These are phyloP conservation scores for Geopemphigus sp. DNA, from an alignment of 1,140 invertebrate species.

Conservation along the genomic window DNA sequence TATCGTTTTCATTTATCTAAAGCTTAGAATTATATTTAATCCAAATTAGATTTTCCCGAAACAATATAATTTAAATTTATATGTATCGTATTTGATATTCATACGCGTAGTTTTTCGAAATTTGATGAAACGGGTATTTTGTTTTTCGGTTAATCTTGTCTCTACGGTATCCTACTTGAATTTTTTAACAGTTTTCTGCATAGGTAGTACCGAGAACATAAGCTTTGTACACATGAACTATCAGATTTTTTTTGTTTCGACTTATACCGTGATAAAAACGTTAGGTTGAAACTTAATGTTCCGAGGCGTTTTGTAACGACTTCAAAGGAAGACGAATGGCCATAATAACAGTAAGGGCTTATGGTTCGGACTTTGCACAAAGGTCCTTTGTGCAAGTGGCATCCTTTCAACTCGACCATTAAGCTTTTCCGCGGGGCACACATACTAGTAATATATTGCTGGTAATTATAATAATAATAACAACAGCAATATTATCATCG, in stretches of 20 bases:
- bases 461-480: constrained; percentile 48
- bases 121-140: background rate
- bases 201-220: background rate
- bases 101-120: background rate
- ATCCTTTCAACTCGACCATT: constrained; percentile 49
- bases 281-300: constrained; percentile 43
- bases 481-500: constrained; percentile 46
- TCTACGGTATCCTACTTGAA: background rate
- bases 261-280: constrained; percentile 28
- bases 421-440: constrained; percentile 48
- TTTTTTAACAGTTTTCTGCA: background rate
- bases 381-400: constrained; percentile 49
- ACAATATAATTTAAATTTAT: background rate
- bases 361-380: constrained; percentile 48
- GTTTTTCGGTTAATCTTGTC: background rate
- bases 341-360: constrained; percentile 42
- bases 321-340: constrained; percentile 47
- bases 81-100: too few species aligned
- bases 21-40: background rate
- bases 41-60: background rate
- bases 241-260: constrained; percentile 32
- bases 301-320: constrained; percentile 43
- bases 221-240: background rate
- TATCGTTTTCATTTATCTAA: background rate
- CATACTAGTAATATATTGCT: constrained; percentile 48